These are phyloP conservation scores for Drosophila chauvacae DNA, from an alignment of 1,140 invertebrate species.

Conservation along the genomic window DNA sequence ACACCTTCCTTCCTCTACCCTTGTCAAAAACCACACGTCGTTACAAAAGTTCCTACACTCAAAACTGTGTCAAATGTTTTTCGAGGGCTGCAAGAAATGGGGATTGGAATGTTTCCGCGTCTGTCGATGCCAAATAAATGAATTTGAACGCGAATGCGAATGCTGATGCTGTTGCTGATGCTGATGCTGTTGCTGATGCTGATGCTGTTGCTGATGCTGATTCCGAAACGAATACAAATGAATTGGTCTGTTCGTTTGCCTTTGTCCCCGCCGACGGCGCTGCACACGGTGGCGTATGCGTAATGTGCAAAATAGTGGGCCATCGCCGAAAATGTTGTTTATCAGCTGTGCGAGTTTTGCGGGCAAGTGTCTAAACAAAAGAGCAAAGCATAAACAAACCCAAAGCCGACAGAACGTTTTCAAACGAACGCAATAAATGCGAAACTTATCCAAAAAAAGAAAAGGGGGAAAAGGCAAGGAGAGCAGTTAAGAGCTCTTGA, in stretches of 20 bases:
- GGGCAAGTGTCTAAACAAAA: slow-evolving; percentile 55
- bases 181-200: not conserved
- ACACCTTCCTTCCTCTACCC: not conserved
- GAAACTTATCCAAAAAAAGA: not conserved
- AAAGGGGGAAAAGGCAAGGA: not conserved
- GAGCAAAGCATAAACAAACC: slow-evolving; percentile 41
- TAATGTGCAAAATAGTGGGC: slow-evolving; percentile 54
- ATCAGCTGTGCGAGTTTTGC: slow-evolving; percentile 32
- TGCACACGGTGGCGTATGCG: slow-evolving; percentile 38
- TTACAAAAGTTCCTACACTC: slow-evolving; percentile 5
- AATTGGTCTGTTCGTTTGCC: slow-evolving; percentile 2
- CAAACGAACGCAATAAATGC: not conserved
- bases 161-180: not conserved
- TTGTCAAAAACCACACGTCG: not conserved
- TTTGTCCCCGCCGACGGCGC: slow-evolving; percentile 1
- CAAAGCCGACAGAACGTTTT: slow-evolving; percentile 3
- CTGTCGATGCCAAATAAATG: slow-evolving; percentile 21
- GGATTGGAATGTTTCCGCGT: not conserved
- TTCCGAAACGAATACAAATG: slow-evolving; percentile 9
- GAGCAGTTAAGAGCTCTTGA: slow-evolving; percentile 7
- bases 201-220: not conserved
- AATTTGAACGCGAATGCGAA: slow-evolving; percentile 4
- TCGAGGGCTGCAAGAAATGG: slow-evolving; percentile 4
- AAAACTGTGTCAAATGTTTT: slow-evolving; percentile 17
- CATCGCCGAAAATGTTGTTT: slow-evolving; percentile 36